Percentiles rank a stretch among this genome's conserved stretches.
Evolutionary conservation across 2,888 invertebrate genomes (phyloP).

Genomic region (Drosophila planitibia): DNA sequence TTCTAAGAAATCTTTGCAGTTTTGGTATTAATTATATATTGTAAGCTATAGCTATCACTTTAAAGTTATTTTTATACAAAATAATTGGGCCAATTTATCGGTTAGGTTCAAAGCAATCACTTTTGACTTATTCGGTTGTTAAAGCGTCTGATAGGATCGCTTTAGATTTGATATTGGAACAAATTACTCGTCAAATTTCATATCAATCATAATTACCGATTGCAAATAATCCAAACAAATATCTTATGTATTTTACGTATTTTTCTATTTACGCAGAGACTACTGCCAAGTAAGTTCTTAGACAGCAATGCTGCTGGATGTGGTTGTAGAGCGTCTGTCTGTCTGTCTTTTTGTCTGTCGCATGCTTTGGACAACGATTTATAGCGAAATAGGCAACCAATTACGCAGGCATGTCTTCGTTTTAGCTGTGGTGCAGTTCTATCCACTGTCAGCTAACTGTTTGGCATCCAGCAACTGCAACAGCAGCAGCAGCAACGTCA

Average conservation of each 20-base stretch:
- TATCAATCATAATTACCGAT: not conserved
- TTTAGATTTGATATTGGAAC: not conserved
- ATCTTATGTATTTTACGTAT: conserved; percentile 8
- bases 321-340: conserved; percentile 18
- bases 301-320: conserved; percentile 2
- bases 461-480: conserved; percentile 51
- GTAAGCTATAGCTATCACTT: not conserved
- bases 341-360: not conserved
- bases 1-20: not conserved
- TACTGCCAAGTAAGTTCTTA: conserved; percentile 17
- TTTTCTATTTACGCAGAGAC: not conserved
- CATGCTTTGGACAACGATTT: conserved; percentile 57
- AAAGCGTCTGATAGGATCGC: not conserved
- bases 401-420: conserved; percentile 69
- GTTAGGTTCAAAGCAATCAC: not conserved
- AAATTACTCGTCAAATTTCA: not conserved
- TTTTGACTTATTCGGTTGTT: not conserved
- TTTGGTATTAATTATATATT: not conserved
- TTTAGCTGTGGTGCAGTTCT: conserved; percentile 21
- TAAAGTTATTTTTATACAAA: not conserved
- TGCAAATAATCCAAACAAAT: not conserved
- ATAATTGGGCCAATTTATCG: not conserved
- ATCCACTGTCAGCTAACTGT: conserved; percentile 49
- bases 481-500: conserved; percentile 21
- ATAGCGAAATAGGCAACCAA: conserved; percentile 76